A percentile compares a stretch with the other conserved stretches of the same genome.
Evolutionary conservation across 2,797 vertebrate species (phyloP).

Genomic region (Platalea minor): DNA sequence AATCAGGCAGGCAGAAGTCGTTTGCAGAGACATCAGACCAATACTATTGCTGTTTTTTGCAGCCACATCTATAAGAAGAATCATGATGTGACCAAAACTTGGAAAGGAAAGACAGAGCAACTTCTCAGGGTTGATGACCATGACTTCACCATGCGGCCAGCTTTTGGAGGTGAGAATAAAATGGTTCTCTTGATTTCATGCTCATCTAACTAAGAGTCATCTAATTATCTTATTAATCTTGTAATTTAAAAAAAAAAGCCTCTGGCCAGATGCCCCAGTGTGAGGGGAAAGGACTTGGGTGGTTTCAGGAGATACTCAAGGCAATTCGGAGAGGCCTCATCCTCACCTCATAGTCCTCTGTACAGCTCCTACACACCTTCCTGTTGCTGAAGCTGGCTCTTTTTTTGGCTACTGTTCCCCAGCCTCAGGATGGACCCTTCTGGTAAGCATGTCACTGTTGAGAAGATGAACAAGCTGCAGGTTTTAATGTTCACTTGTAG

Average conservation of each 20-base stretch:
- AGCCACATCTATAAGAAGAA: conserved; percentile 85
- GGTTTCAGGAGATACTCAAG: neutral
- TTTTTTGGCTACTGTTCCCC: neutral
- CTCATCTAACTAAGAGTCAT: neutral
- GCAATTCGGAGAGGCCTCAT: neutral
- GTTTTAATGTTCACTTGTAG: neutral
- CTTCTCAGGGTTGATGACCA: conserved; percentile 90
- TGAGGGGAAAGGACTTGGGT: neutral
- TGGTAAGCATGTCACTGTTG: neutral
- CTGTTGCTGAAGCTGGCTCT: neutral
- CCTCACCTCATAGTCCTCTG: neutral
- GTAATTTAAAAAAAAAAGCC: neutral
- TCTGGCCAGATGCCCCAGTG: neutral
- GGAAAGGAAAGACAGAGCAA: conserved; percentile 82
- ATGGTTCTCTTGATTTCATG: neutral
- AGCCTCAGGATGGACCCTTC: neutral
- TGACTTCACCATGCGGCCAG: conserved; percentile 93
- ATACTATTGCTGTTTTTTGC: conserved; percentile 32
- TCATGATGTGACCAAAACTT: conserved; percentile 84
- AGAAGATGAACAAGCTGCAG: neutral
- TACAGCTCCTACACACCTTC: neutral
- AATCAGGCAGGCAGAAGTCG: fast-evolving
- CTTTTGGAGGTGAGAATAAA: conserved; percentile 86
- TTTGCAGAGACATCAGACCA: neutral
- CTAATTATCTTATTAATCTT: neutral